A percentile compares a stretch with the other conserved stretches of the same genome.
phyloP scores from a whole-genome alignment of 2,113 vertebrate genomes.

The Istiophorus platypterus region DNA sequence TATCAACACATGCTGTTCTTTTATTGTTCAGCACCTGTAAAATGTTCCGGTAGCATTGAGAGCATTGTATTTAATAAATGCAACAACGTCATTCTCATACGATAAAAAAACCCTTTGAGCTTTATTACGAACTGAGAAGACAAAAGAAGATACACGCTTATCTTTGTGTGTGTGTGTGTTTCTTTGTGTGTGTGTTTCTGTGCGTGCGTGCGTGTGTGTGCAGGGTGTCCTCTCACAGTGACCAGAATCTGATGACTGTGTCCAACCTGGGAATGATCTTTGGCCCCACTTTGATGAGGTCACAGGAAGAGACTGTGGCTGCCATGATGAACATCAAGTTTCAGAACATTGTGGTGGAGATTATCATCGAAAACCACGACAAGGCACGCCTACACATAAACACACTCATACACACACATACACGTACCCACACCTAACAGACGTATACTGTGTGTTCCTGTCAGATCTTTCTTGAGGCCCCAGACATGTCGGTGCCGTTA shows the following conservation, averaged over 20 bases:
- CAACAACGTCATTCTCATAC: not conserved
- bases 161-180: conserved; percentile 2
- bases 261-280: conserved; percentile 99
- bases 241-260: conserved; percentile 97
- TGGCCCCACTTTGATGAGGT: conserved; percentile 96
- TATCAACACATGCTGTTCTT: conserved; percentile 18
- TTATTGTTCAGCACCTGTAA: not conserved
- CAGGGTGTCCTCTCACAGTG: conserved; percentile 95
- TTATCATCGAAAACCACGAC: conserved; percentile 97
- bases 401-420: not conserved
- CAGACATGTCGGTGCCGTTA: conserved; percentile 92
- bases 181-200: conserved; percentile 5
- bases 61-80: not conserved
- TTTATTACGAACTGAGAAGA: not conserved
- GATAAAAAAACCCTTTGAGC: not conserved
- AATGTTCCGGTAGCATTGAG: not conserved
- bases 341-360: conserved; percentile 98
- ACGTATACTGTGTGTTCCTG: conserved; percentile 6
- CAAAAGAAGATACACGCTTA: no score
- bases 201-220: not conserved
- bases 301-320: conserved; percentile 97
- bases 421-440: not conserved
- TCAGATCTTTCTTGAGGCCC: conserved; percentile 93
- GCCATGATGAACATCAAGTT: conserved; percentile 99
- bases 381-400: conserved; percentile 82